Conservation (phyloP, 2,888 invertebrate genomes). For the Iphiclides podalirius region DNA sequence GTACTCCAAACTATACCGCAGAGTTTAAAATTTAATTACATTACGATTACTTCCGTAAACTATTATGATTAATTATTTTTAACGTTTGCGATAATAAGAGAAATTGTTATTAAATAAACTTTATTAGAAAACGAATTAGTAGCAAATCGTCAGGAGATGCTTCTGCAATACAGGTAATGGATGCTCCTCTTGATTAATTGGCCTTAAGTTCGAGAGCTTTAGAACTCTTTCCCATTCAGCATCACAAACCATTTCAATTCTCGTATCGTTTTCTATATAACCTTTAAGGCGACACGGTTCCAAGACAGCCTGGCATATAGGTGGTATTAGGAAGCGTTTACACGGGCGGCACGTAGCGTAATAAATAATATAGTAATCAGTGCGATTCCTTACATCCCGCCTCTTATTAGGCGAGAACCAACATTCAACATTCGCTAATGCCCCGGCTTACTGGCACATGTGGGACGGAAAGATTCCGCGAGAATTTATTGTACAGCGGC, state of each 20-base stretch:
- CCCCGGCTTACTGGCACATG: slow-evolving; percentile 75
- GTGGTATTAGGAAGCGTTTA: slow-evolving; percentile 77
- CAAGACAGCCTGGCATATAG: slow-evolving; percentile 61
- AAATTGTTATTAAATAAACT: no score
- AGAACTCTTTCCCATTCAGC: slow-evolving; percentile 48
- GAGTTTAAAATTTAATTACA: no score
- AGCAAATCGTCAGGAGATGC: no score
- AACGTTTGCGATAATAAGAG: no score
- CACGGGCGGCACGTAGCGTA: slow-evolving; percentile 77
- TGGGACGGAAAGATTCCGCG: slow-evolving; percentile 74
- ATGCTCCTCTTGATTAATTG: no score
- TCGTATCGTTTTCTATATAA: slow-evolving; percentile 2
- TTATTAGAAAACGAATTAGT: no score
- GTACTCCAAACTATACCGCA: no score
- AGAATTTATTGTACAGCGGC: slow-evolving; percentile 78
- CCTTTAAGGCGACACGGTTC: slow-evolving; percentile 50
- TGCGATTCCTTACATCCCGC: slow-evolving; percentile 78
- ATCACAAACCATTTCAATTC: slow-evolving; percentile 7
- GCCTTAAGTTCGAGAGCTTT: no score
- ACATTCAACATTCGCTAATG: slow-evolving; percentile 77
- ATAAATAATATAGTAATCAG: slow-evolving; percentile 81
- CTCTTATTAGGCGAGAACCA: slow-evolving; percentile 77
- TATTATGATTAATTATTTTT: no score
- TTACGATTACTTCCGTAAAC: no score
- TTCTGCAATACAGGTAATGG: no score